phyloP scores from a whole-genome alignment of 2,888 invertebrate genomes.

The Kuschelorhynchus macadamiae region DNA sequence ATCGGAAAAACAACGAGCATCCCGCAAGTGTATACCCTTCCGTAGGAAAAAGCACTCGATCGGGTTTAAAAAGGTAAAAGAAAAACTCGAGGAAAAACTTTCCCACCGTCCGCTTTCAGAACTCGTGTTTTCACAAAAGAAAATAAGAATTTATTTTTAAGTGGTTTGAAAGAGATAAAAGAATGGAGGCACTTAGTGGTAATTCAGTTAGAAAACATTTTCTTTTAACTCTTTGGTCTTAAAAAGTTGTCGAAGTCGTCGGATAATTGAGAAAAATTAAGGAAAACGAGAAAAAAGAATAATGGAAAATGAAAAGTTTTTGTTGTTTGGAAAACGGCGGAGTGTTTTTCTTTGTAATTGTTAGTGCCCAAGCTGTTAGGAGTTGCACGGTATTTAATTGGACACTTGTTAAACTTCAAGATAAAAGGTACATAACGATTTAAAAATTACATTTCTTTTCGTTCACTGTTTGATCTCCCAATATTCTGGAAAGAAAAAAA shows the following conservation, averaged over 20 bases:
- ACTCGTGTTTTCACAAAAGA: slow-evolving; percentile 47
- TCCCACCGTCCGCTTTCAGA: slow-evolving; percentile 34
- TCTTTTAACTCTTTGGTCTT: slow-evolving; percentile 59
- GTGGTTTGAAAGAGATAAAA: slow-evolving; percentile 50
- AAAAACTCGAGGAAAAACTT: slow-evolving; percentile 40
- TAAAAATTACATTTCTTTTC: no score
- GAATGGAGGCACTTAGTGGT: slow-evolving; percentile 51
- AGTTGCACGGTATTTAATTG: no score
- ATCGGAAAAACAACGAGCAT: slow-evolving; percentile 1
- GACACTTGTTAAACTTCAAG: no score
- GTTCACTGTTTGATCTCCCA: no score
- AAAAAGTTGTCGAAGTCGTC: slow-evolving; percentile 58
- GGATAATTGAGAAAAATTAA: slow-evolving; percentile 47
- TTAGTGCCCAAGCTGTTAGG: background rate
- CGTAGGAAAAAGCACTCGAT: slow-evolving; percentile 32
- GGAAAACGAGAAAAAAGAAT: slow-evolving; percentile 37
- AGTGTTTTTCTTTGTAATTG: background rate
- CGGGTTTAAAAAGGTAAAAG: slow-evolving; percentile 38
- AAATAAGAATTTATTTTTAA: slow-evolving; percentile 52
- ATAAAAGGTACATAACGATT: no score
- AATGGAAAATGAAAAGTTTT: slow-evolving; percentile 18
- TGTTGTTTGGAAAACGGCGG: slow-evolving; percentile 1
- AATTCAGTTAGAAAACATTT: slow-evolving; percentile 54
- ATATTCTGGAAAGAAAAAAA: no score
- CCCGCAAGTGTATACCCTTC: slow-evolving; percentile 4